Evolutionary conservation across 2,113 vertebrate genomes (phyloP).

Genomic region (Oncorhynchus mykiss): DNA sequence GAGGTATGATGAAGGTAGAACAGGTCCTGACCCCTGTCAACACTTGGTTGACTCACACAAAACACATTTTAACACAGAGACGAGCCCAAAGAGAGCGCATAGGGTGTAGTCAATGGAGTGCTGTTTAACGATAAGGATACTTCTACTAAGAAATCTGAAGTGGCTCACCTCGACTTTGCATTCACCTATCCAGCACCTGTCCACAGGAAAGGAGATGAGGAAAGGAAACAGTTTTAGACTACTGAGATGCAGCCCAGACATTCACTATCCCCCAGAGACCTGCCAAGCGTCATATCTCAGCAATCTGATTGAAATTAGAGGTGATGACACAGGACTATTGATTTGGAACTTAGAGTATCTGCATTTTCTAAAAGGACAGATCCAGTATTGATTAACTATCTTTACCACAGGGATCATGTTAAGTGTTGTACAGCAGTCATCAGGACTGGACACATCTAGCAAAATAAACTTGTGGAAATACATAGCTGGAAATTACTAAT

Average conservation of each 20-base stretch:
- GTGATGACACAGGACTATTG: constrained; percentile 63
- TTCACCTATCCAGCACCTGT: not conserved
- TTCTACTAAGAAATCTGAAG: not conserved
- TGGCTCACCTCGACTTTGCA: not conserved
- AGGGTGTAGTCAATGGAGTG: not conserved
- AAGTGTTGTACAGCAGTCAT: constrained; percentile 57
- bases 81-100: not conserved
- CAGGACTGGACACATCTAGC: constrained; percentile 37
- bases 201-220: not conserved
- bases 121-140: not conserved
- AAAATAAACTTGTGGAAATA: constrained; percentile 62
- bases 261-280: not conserved
- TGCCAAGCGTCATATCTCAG: constrained; percentile 47
- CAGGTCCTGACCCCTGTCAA: constrained; percentile 52
- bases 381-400: constrained; percentile 61
- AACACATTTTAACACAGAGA: constrained; percentile 43
- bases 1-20: constrained; percentile 48
- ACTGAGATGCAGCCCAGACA: constrained; percentile 47
- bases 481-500: constrained; percentile 57
- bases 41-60: constrained; percentile 41
- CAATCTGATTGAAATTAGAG: constrained; percentile 57
- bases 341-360: constrained; percentile 59
- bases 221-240: constrained; percentile 7
- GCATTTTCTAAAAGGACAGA: constrained; percentile 61
- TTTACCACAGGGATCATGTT: constrained; percentile 46